Percentiles rank a stretch among this genome's conserved stretches.
Evolutionary conservation across 2,888 invertebrate species (phyloP).

Genomic region (Colletes collaris): DNA sequence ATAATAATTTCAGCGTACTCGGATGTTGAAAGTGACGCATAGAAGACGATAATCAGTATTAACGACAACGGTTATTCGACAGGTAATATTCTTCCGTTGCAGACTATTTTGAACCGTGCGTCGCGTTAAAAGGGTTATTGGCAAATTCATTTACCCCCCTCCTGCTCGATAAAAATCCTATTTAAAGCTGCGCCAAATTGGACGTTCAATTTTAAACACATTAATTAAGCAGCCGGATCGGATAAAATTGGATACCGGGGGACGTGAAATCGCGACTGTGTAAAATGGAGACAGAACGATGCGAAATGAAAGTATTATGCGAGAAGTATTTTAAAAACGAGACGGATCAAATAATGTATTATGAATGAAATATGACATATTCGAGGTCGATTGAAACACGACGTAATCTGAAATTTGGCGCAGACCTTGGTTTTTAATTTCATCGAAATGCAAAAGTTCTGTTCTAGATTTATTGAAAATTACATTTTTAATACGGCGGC

Average conservation of each 20-base stretch:
- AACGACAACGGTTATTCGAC: no score
- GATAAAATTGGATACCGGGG: not conserved
- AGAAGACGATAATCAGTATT: no score
- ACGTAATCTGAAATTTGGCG: no score
- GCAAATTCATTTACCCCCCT: not conserved
- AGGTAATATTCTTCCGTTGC: not conserved
- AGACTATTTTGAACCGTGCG: not conserved
- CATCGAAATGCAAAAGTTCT: no score
- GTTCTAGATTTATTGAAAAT: no score
- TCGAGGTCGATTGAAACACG: not conserved
- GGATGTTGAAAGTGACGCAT: no score
- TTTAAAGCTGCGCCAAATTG: not conserved
- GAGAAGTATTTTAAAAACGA: no score
- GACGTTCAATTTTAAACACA: not conserved
- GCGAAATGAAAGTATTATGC: not conserved
- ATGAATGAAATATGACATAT: not conserved
- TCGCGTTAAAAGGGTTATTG: not conserved
- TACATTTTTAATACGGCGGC: no score
- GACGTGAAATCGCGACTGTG: not conserved
- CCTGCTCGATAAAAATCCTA: not conserved
- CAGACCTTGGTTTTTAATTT: no score
- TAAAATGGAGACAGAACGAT: conserved; percentile 1
- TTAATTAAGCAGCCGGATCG: conserved; percentile 10
- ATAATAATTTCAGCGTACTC: no score
- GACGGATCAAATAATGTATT: no score